A percentile compares a stretch with the other conserved stretches of the same genome.
phyloP scores from a whole-genome alignment of 2,888 invertebrate genomes.

The Acronicta leporina region DNA sequence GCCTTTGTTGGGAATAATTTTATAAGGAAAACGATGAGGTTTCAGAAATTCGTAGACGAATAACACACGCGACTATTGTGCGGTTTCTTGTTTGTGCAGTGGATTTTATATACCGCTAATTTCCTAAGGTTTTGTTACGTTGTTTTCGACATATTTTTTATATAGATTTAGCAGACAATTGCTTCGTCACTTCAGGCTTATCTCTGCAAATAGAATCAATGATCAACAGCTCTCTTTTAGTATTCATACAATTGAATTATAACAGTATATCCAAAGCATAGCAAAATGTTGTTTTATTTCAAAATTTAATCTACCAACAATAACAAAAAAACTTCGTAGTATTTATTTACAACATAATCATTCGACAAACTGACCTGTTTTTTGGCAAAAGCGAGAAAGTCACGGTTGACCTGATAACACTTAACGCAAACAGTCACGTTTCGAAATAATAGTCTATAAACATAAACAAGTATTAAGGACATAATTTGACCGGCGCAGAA shows the following conservation, averaged over 20 bases:
- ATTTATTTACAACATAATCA: constrained; percentile 25
- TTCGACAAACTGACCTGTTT: constrained; percentile 45
- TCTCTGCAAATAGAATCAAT: neutral
- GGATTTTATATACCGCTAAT: constrained; percentile 19
- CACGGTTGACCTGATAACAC: constrained; percentile 49
- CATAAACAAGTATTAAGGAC: constrained; percentile 45
- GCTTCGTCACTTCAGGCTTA: no score
- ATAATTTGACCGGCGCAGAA: constrained; percentile 34
- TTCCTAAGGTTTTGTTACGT: constrained; percentile 3
- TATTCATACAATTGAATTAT: no score
- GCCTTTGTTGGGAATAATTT: constrained; percentile 44
- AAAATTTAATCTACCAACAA: neutral
- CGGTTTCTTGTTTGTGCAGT: constrained; percentile 33
- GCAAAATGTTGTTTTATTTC: no score
- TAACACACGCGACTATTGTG: constrained; percentile 31
- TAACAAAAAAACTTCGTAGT: constrained; percentile 1
- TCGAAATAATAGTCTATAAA: constrained; percentile 48
- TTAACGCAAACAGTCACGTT: constrained; percentile 30
- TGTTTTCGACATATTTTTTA: no score
- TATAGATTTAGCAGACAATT: no score
- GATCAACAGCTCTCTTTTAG: no score
- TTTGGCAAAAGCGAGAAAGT: constrained; percentile 32
- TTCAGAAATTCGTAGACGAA: constrained; percentile 23
- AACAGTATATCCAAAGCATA: no score
- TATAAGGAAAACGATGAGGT: constrained; percentile 40